phyloP scores from a whole-genome alignment of 2,888 invertebrate species.

The Acanthosepion esculentum region DNA sequence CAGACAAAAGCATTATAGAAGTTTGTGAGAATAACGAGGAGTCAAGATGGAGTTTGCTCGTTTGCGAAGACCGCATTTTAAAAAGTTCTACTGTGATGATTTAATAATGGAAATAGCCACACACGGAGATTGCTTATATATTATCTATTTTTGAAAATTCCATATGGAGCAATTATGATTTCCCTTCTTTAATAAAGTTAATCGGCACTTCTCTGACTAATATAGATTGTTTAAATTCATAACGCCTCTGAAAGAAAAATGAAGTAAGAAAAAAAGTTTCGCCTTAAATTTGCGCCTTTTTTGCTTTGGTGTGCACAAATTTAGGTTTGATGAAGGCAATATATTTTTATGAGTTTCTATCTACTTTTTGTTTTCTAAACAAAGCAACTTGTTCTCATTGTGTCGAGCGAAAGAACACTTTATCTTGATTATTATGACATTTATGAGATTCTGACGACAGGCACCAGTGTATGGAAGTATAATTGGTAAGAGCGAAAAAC shows the following conservation, averaged over 20 bases:
- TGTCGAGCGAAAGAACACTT: not conserved
- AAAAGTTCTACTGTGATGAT: too few species aligned
- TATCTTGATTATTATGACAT: not conserved
- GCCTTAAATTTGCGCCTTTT: not conserved
- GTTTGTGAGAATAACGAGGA: too few species aligned
- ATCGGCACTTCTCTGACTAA: not conserved
- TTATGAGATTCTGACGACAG: not conserved
- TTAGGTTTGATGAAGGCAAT: not conserved
- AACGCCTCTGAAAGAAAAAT: not conserved
- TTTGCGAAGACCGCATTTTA: too few species aligned
- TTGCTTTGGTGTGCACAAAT: not conserved
- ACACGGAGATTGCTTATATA: not conserved
- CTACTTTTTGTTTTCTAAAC: not conserved
- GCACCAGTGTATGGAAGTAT: not conserved
- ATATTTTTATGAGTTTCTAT: not conserved
- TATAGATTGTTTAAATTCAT: not conserved
- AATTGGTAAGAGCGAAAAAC: not conserved
- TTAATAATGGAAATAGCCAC: not conserved
- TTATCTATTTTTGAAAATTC: not conserved
- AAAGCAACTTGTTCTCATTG: not conserved
- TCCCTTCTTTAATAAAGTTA: not conserved
- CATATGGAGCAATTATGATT: not conserved
- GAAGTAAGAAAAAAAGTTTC: not conserved
- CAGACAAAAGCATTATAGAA: too few species aligned
- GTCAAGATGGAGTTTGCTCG: too few species aligned